A percentile compares a stretch with the other conserved stretches of the same genome.
phyloP scores from a whole-genome alignment of 2,113 vertebrate species.

The Limnothrissa miodon region DNA sequence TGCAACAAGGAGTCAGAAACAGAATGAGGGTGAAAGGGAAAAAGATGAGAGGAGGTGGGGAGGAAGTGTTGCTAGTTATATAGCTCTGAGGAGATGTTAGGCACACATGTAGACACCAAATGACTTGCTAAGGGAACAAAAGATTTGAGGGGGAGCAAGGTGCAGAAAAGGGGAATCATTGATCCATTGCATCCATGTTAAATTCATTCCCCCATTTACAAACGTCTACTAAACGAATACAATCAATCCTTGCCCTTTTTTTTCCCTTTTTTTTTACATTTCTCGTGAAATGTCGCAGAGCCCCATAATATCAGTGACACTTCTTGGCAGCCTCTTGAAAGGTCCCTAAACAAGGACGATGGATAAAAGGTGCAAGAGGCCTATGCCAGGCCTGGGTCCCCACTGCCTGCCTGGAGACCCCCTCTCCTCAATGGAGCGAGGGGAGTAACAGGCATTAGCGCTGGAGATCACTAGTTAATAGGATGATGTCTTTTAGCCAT shows the following conservation, averaged over 20 bases:
- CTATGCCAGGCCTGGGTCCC: slow-evolving; percentile 67
- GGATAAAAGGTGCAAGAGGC: slow-evolving; percentile 86
- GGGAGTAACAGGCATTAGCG: slow-evolving; percentile 93
- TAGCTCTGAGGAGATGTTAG: not conserved
- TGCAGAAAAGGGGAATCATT: not conserved
- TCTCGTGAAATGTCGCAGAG: slow-evolving; percentile 28
- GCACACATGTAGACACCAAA: not conserved
- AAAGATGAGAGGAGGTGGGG: not conserved
- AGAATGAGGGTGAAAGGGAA: slow-evolving; percentile 2
- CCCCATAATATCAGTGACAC: slow-evolving; percentile 92
- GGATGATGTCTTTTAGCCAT: slow-evolving; percentile 99
- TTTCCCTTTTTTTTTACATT: too few species aligned
- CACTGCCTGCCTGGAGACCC: slow-evolving; percentile 86
- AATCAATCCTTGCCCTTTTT: not conserved
- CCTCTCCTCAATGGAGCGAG: slow-evolving; percentile 90
- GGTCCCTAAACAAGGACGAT: slow-evolving; percentile 79
- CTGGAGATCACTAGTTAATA: slow-evolving; percentile 99
- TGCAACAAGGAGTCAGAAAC: slow-evolving; percentile 88
- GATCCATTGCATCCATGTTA: not conserved
- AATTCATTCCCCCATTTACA: not conserved
- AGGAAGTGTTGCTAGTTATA: slow-evolving; percentile 27
- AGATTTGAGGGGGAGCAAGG: not conserved
- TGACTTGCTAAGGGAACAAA: slow-evolving; percentile 19
- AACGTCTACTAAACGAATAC: not conserved
- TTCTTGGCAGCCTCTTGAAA: slow-evolving; percentile 76